Conservation (phyloP, 2,888 invertebrate species). For the Ligdia adustata region DNA sequence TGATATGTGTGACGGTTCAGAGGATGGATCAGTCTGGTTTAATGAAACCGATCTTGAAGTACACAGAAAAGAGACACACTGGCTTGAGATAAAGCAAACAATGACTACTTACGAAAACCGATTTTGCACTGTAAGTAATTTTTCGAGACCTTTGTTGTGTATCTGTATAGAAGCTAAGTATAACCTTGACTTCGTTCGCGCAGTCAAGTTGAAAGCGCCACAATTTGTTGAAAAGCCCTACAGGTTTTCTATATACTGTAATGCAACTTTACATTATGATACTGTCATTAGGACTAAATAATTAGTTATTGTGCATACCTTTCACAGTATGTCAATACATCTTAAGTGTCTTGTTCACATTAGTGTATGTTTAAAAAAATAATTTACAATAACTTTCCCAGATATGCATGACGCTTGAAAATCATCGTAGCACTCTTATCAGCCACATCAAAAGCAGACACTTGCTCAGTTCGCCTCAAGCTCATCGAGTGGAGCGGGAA, state of each 20-base stretch:
- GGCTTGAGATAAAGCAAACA: not conserved
- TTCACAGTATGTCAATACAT: too few species aligned
- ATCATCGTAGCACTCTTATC: too few species aligned
- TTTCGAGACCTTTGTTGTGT: too few species aligned
- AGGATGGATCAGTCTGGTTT: slow-evolving; percentile 41
- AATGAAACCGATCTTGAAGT: slow-evolving; percentile 58
- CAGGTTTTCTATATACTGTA: too few species aligned
- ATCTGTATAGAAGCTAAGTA: not conserved
- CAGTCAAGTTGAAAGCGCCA: too few species aligned
- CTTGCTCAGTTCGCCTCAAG: slow-evolving; percentile 47
- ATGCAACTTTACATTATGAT: too few species aligned
- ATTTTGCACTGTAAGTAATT: slow-evolving; percentile 36
- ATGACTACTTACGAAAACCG: slow-evolving; percentile 7
- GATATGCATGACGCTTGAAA: slow-evolving; percentile 51
- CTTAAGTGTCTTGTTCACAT: too few species aligned
- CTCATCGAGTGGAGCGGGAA: slow-evolving; percentile 50
- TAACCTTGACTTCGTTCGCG: too few species aligned
- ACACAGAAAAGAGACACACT: slow-evolving; percentile 47
- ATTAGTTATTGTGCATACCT: too few species aligned
- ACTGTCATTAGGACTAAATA: too few species aligned
- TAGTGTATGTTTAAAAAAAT: too few species aligned
- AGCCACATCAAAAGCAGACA: slow-evolving; percentile 52
- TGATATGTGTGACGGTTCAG: slow-evolving; percentile 46
- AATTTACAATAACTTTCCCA: slow-evolving; percentile 38
- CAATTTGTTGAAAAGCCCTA: too few species aligned